Conservation (phyloP, 2,113 vertebrate species). For the Rhinolophus ferrumequinum region DNA sequence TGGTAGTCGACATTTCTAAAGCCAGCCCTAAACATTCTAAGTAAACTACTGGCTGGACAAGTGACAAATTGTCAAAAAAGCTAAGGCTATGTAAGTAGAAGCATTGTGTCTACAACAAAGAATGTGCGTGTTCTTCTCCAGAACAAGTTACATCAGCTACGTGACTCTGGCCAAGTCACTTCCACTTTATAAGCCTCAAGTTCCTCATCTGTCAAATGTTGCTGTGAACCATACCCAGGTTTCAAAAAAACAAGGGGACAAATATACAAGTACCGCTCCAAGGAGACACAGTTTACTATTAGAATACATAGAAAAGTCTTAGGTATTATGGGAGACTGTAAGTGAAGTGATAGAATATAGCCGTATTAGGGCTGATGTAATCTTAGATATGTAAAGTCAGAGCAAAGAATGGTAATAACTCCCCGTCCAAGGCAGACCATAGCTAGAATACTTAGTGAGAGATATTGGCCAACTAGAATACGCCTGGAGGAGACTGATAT, state of each 20-base stretch:
- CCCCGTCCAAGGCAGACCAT: neutral
- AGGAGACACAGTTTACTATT: conserved; percentile 16
- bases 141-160: conserved; percentile 37
- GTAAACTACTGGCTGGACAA: conserved; percentile 9
- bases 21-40: neutral
- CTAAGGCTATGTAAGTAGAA: conserved; percentile 16
- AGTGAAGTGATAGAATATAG: neutral
- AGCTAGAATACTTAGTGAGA: conserved; percentile 33
- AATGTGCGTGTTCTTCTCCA: neutral
- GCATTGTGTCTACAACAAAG: neutral
- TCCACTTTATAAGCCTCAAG: conserved; percentile 26
- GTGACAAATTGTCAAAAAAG: neutral
- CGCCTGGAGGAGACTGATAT: neutral
- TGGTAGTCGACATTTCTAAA: neutral
- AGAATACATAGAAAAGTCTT: conserved; percentile 20
- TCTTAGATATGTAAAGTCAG: conserved; percentile 19
- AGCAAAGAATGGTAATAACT: conserved; percentile 33
- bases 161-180: conserved; percentile 31
- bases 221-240: neutral
- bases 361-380: neutral
- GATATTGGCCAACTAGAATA: neutral
- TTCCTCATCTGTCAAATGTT: conserved; percentile 34
- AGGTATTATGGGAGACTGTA: conserved; percentile 15
- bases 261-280: neutral
- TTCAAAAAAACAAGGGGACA: neutral